Evolutionary conservation across 2,797 vertebrate species (phyloP), one percentile per base, ranked within the genome.

Genomic region (Perodicticus potto): DNA sequence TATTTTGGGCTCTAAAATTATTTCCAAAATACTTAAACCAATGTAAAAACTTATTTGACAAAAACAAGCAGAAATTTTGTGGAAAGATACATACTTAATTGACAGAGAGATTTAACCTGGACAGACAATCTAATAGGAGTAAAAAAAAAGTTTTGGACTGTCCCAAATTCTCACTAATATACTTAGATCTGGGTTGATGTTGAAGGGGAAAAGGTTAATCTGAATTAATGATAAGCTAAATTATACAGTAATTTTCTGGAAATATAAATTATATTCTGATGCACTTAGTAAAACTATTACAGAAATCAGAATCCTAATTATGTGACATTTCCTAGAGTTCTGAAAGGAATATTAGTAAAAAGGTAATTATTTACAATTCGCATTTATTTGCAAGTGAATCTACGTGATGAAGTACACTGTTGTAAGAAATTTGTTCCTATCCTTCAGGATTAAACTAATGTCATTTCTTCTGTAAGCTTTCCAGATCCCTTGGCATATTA

Each of bases 271-370:
- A 72, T 65, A 86, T 70, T 88, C 59, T 87, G 92, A 86, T 45
- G n/a, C 5, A 95, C 23, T 83, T 57, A 78, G 49, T 65, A 80
- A 63, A 1, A 59, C 19, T 89, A n/a, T 17, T 80, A 53, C 53
- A 94, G 25, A 95, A 87, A 93, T 83, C 67, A 89, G 89, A 93
- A 93, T 6, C 61, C 14, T 43, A 86, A 74, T 92, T 91, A 93
- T 77, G 12, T 74, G 69, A 92, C 34, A 90, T 61, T 82, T 86
- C 55, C 94, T 97, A 95, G 43, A 78, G 34, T 53, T 93, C 85
- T 93, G 63, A 85, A 93, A 85, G 29, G 10, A 87, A 96, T 57
- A 86, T 29, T 88, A 89, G 82, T 85, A 77, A 88, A 70, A 94
- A 77, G n/a, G n/a, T 82, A 73, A 83, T 61, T 57, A 92, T 78